phyloP scores from a whole-genome alignment of 2,888 invertebrate species.

The Thereva nobilitata region DNA sequence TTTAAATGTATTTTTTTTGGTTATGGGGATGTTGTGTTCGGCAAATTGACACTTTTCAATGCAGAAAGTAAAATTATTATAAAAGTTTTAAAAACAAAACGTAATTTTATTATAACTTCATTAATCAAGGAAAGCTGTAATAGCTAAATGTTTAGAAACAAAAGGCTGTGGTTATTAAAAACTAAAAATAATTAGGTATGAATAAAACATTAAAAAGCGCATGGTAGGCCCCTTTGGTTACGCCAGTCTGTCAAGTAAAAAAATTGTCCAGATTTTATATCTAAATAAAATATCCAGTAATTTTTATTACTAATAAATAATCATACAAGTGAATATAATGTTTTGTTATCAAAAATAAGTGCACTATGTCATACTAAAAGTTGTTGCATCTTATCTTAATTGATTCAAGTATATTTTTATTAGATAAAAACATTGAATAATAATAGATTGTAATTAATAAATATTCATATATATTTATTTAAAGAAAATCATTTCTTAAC shows the following conservation, averaged over 20 bases:
- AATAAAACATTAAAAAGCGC: constrained; percentile 17
- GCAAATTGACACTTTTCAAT: constrained; percentile 38
- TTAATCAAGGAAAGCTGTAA: not conserved
- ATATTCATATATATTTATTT: too few species aligned
- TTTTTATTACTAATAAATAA: too few species aligned
- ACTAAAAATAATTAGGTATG: constrained; percentile 19
- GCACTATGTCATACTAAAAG: too few species aligned
- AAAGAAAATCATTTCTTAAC: not conserved
- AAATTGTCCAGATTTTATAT: too few species aligned
- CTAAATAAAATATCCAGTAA: too few species aligned
- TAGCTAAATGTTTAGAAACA: constrained; percentile 22
- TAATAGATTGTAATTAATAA: too few species aligned
- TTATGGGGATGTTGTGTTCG: constrained; percentile 38
- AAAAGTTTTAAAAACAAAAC: constrained; percentile 12
- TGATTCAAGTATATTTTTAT: too few species aligned
- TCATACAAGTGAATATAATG: too few species aligned
- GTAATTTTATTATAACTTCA: constrained; percentile 16
- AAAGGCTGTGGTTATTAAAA: constrained; percentile 24
- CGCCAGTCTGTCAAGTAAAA: not conserved
- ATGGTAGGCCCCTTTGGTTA: constrained; percentile 16
- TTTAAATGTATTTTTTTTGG: constrained; percentile 28
- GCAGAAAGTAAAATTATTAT: not conserved
- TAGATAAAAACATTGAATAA: too few species aligned
- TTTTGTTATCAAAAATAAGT: too few species aligned
- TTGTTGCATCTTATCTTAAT: too few species aligned